Percentiles rank a stretch among this genome's conserved stretches.
These are phyloP conservation scores for Ephydatia muelleri DNA, from an alignment of 37 sponge, comb jelly and placozoan species.

Conservation along the genomic window DNA sequence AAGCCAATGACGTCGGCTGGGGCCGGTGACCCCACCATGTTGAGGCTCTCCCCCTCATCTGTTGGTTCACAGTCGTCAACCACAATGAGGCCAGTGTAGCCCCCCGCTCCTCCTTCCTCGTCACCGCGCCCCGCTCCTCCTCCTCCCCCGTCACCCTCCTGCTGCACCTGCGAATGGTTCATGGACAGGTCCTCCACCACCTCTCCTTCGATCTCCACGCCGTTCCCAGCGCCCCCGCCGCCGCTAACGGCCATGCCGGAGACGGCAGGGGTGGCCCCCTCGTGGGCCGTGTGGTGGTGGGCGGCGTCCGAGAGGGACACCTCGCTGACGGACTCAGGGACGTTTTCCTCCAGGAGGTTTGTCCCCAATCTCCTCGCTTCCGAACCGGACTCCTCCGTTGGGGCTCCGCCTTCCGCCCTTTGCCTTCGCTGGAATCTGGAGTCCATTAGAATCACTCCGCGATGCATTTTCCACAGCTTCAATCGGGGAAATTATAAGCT, in stretches of 20 bases:
- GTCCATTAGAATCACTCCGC: too few relatives aligned
- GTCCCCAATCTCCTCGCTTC: too few relatives aligned
- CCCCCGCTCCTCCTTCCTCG: background rate
- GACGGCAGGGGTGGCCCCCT: background rate
- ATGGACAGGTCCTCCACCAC: background rate
- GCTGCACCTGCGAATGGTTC: background rate
- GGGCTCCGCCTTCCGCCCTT: too few relatives aligned
- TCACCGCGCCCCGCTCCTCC: slow-evolving; percentile 1
- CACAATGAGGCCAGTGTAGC: background rate
- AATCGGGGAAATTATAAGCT: too few relatives aligned
- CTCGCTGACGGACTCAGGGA: background rate
- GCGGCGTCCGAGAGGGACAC: slow-evolving; percentile 3
- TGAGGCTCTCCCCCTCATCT: background rate
- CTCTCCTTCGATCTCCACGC: slow-evolving; percentile 10
- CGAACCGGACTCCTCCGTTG: too few relatives aligned
- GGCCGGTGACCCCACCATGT: background rate
- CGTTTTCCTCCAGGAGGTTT: too few relatives aligned
- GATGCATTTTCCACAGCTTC: too few relatives aligned
- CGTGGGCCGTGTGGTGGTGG: background rate
- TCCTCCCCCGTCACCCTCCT: background rate
- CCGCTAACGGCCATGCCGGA: background rate
- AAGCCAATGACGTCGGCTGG: slow-evolving; percentile 27
- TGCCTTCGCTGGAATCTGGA: too few relatives aligned
- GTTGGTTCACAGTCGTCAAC: slow-evolving; percentile 12
- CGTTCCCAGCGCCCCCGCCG: too few relatives aligned